phyloP scores from a whole-genome alignment of 2,113 vertebrate species.

The Petroica traversi region DNA sequence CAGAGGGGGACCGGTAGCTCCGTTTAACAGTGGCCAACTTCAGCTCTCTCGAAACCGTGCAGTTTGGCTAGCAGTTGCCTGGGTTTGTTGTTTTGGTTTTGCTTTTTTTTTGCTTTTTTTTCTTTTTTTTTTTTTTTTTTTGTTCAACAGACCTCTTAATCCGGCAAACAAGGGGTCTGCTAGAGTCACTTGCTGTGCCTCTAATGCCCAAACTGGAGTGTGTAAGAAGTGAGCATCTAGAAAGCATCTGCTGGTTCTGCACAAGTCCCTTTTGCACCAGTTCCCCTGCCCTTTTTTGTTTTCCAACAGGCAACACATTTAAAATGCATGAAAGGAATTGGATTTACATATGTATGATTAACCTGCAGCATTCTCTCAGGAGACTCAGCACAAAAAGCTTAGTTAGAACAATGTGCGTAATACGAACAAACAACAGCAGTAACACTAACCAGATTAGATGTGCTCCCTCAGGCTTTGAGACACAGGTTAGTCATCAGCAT shows the following conservation, averaged over 20 bases:
- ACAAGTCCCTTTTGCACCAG: neutral
- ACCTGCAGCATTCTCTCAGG: neutral
- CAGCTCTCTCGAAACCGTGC: neutral
- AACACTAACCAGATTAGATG: neutral
- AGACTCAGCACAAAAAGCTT: neutral
- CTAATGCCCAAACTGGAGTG: neutral
- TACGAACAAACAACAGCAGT: neutral
- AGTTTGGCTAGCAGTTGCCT: neutral
- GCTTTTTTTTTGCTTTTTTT: no score
- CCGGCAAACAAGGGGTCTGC: neutral
- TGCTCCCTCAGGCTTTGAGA: neutral
- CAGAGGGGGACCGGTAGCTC: constrained; percentile 37
- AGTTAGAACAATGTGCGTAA: neutral
- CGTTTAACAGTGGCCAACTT: neutral
- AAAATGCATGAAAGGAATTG: neutral
- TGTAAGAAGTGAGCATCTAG: neutral
- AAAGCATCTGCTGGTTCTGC: neutral
- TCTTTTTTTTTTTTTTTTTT: no score
- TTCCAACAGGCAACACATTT: neutral
- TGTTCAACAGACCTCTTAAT: neutral
- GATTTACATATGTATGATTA: neutral
- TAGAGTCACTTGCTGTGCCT: neutral
- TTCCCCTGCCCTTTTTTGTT: neutral
- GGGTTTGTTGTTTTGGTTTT: neutral
- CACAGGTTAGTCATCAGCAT: neutral